Percentiles rank a stretch among this genome's conserved stretches.
Evolutionary conservation across 30 jellyfish, hydroid and myxozoan genomes (phyloP).

Genomic region (Mastigias papua): DNA sequence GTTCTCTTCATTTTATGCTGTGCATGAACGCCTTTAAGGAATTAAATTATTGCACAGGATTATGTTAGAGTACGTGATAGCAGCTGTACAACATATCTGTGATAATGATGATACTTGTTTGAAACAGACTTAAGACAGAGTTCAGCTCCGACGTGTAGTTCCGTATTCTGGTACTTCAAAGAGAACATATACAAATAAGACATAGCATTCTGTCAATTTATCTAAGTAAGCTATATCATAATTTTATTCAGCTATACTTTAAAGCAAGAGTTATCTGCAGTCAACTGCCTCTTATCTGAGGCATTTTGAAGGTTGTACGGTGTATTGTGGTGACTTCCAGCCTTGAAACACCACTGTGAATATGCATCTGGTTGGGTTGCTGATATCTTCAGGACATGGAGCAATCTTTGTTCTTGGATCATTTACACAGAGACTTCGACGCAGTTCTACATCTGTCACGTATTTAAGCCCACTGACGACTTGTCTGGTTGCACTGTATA

Average conservation of each 20-base stretch:
- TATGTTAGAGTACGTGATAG: too few species aligned
- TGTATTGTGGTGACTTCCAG: conserved; percentile 27
- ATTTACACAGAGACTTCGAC: conserved; percentile 38
- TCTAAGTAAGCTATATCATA: too few species aligned
- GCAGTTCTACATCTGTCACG: conserved; percentile 13
- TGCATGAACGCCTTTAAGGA: too few species aligned
- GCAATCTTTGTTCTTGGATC: conserved; percentile 40
- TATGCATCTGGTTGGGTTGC: conserved; percentile 39
- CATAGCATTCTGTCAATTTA: too few species aligned
- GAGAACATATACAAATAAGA: too few species aligned
- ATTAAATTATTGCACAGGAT: too few species aligned
- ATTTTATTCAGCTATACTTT: not conserved
- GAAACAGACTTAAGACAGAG: too few species aligned
- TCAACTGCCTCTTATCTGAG: not conserved
- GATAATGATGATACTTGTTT: too few species aligned
- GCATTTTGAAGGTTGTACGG: conserved; percentile 9
- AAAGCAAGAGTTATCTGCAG: not conserved
- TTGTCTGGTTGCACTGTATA: conserved; percentile 17
- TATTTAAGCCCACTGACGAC: conserved; percentile 50
- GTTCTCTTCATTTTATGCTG: too few species aligned
- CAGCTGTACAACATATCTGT: too few species aligned
- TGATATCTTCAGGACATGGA: conserved; percentile 37
- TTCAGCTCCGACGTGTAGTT: too few species aligned
- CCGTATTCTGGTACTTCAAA: too few species aligned
- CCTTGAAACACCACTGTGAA: conserved; percentile 13